Base-by-base conservation (phyloP, 1,140 invertebrate genomes). In the Ptiloglossa arizonensis region DNA sequence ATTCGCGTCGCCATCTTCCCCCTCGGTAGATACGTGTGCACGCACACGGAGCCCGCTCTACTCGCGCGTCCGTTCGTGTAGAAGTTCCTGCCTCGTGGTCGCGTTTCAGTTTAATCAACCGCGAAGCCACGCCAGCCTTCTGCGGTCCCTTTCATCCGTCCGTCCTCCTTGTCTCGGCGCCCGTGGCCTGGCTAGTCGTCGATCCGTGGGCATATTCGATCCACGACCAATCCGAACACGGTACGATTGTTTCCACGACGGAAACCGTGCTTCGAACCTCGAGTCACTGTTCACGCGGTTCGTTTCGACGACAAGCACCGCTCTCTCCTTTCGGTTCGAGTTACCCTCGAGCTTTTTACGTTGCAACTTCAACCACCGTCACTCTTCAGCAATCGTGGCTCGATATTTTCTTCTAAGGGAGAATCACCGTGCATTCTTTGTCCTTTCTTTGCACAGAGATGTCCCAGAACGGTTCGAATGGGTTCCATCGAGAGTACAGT, bases 1-100 rank as follows among this genome's bases (percentile, higher is more conserved):
- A 81, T 62, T 81, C 52, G 59, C 79, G 86, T 76, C 89, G 89
- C 89, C 89, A 90, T 90, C 87, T 89, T 90, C 73, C 60, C 74
- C 56, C 63, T 44, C 63, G 24, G 64, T 56, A 54, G 74, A 24
- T 41, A 56, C 72, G 44, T 71, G 64, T 56, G 41, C 62, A 67
- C 73, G 60, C 82, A 77, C 50, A 74, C 63, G 13, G 35, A n/a
- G n/a, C 13, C 27, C 38, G 24, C 32, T n/a, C n/a, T n/a, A n/a
- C 15, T 22, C 64, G 17, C 46, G 19, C 50, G 48, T 41, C 56
- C 75, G 63, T 62, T 57, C 60, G 52, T 52, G 60, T 50, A 63
- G 46, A 69, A 72, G 17, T 71, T 67, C 46, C 81, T 75, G 57
- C 48, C 78, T 74, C 67, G 67, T 73, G 82, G 63, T 69, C 62